Evolutionary conservation across 2,888 invertebrate genomes (phyloP), one percentile per base, ranked within the genome.

Genomic region (Pterostichus niger): DNA sequence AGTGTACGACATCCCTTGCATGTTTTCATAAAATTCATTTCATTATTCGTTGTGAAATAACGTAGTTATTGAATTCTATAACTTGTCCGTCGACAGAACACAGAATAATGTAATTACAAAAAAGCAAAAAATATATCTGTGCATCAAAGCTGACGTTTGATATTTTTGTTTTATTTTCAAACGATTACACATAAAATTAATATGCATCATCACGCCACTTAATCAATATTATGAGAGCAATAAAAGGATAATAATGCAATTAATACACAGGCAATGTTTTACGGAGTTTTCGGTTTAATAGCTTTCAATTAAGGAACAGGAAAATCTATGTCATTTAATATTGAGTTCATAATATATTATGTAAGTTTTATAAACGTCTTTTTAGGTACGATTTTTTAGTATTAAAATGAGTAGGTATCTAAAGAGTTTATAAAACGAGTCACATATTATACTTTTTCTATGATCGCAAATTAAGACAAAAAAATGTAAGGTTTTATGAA

Each of bases 21-120:
- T 56, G 56, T 17, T 56, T 56, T 10, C 56, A 56, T 56, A 56
- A 17, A 56, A 56, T 56, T 56, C 56, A 56, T 56, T 56, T 56
- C 17, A 7, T 15, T 17, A 7, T 56, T 56, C 6, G 17, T 15
- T 17, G 17, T 17, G 56, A 56, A 56, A 56, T 15, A 56, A 56
- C 40, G 6, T 40, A 40, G 7, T 40, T 13, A 56, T 56, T 56
- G 17, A 56, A 56, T 17, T 56, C 17, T 40, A 9, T 40, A 7
- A 40, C 6, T 56, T 2, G 13, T 49, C 11, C 13, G 10, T 49
- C 11, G 49, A 9, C 49, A 6, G 24, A 24, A 24, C 24, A 13
- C 49, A 11, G n/a, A 49, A 49, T n/a, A 49, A 49, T 11, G 49
- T n/a, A 49, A 49, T 49, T 49, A 49, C 10, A n/a, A 49, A 49